Percentiles rank a stretch among this genome's conserved stretches.
Conservation (phyloP, 1,140 invertebrate species). For the Protaetia brevitarsis region DNA sequence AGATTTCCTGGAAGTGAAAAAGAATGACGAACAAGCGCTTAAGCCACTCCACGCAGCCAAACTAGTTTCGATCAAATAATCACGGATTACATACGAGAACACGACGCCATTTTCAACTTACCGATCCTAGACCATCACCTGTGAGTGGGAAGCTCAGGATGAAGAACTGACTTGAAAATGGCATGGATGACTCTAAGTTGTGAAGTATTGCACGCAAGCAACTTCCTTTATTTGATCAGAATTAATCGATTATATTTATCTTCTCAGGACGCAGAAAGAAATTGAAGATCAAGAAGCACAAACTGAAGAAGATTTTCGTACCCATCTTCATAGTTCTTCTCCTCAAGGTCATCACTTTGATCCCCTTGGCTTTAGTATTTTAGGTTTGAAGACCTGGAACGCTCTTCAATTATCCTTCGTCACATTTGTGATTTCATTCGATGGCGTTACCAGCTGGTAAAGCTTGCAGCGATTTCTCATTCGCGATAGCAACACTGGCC, state of each 20-base stretch:
- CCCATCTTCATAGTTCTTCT: constrained; percentile 78
- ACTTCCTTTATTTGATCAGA: neutral
- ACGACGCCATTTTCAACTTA: constrained; percentile 71
- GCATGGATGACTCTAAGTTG: constrained; percentile 57
- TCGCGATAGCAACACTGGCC: constrained; percentile 66
- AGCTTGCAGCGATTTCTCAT: constrained; percentile 70
- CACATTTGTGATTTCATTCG: constrained; percentile 75
- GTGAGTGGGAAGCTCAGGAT: constrained; percentile 70
- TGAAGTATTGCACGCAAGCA: constrained; percentile 38
- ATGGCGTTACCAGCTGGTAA: constrained; percentile 78
- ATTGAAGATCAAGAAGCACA: constrained; percentile 56
- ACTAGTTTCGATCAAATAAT: constrained; percentile 63
- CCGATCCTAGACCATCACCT: constrained; percentile 68
- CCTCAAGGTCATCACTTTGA: constrained; percentile 77
- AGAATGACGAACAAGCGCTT: constrained; percentile 55
- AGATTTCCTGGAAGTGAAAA: constrained; percentile 69
- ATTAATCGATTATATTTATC: neutral
- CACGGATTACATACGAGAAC: constrained; percentile 66
- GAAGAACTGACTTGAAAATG: constrained; percentile 70
- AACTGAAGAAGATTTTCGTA: constrained; percentile 77
- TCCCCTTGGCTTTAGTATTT: constrained; percentile 75
- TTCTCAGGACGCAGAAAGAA: constrained; percentile 45
- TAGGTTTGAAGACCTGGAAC: constrained; percentile 81
- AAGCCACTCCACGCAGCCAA: constrained; percentile 53
- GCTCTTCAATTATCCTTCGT: constrained; percentile 80